Conservation (phyloP, 2,888 invertebrate genomes). For the Trichacis sp. region DNA sequence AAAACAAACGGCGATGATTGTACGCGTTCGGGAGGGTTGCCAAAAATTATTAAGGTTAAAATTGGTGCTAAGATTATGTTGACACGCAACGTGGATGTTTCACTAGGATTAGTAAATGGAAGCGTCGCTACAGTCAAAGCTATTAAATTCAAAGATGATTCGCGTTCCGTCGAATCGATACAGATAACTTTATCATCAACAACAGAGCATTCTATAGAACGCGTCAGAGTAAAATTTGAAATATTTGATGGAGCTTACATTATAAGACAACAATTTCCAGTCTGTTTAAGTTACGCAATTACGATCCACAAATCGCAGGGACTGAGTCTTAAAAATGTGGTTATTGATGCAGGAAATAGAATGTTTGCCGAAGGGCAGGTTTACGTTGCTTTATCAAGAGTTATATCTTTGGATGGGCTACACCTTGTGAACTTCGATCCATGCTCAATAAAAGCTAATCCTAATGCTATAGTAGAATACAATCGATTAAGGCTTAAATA, state of each 20-base stretch:
- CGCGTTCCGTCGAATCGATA: too few relatives aligned
- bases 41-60: constrained; percentile 22
- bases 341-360: constrained; percentile 45
- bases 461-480: constrained; percentile 31
- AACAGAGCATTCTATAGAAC: constrained; percentile 32
- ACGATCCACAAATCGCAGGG: constrained; percentile 49
- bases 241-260: constrained; percentile 40
- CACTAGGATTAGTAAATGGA: too few relatives aligned
- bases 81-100: too few relatives aligned
- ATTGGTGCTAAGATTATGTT: constrained; percentile 44
- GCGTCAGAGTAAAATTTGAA: constrained; percentile 44
- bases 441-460: constrained; percentile 27
- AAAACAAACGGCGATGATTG: constrained; percentile 31
- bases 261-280: constrained; percentile 44
- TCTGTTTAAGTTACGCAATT: too few relatives aligned
- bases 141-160: too few relatives aligned
- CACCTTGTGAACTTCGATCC: constrained; percentile 46
- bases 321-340: constrained; percentile 41
- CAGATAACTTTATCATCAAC: too few relatives aligned
- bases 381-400: constrained; percentile 47
- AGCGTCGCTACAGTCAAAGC: too few relatives aligned
- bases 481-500: constrained; percentile 32
- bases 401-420: constrained; percentile 40
- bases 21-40: constrained; percentile 1
- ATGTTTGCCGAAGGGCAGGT: constrained; percentile 45